Conservation (phyloP, 2,888 invertebrate genomes). For the Tenodera sinensis region DNA sequence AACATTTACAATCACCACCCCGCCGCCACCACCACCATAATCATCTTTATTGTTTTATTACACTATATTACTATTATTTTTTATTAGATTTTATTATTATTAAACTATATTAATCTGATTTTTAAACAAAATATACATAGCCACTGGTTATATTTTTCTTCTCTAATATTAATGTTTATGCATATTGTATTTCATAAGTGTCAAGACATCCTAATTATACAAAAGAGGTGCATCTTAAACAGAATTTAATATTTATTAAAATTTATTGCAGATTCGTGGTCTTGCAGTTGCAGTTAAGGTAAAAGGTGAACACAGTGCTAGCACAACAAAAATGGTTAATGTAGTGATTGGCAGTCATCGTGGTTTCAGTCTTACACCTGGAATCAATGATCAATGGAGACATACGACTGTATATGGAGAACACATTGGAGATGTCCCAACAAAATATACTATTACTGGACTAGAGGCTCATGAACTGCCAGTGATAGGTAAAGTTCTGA, state of each 20-base stretch:
- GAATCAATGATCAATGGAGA: slow-evolving; percentile 59
- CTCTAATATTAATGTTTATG: too few species aligned
- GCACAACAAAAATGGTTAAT: slow-evolving; percentile 54
- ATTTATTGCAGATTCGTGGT: slow-evolving; percentile 53
- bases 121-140: neutral
- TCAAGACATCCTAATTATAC: neutral
- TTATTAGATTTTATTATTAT: too few species aligned
- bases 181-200: neutral
- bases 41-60: too few species aligned
- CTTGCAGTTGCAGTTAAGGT: slow-evolving; percentile 45
- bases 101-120: neutral
- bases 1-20: too few species aligned
- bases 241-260: neutral
- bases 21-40: too few species aligned
- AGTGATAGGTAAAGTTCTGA: slow-evolving; percentile 57
- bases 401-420: slow-evolving; percentile 59
- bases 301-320: slow-evolving; percentile 49
- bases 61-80: too few species aligned
- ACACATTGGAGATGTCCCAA: slow-evolving; percentile 63
- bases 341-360: slow-evolving; percentile 56
- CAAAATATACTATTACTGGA: slow-evolving; percentile 62
- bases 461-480: slow-evolving; percentile 65
- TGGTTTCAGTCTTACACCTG: slow-evolving; percentile 61
- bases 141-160: too few species aligned
- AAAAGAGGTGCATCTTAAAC: neutral